These are phyloP conservation scores for Edolisoma coerulescens DNA, from an alignment of 2,113 vertebrate species.

Conservation along the genomic window DNA sequence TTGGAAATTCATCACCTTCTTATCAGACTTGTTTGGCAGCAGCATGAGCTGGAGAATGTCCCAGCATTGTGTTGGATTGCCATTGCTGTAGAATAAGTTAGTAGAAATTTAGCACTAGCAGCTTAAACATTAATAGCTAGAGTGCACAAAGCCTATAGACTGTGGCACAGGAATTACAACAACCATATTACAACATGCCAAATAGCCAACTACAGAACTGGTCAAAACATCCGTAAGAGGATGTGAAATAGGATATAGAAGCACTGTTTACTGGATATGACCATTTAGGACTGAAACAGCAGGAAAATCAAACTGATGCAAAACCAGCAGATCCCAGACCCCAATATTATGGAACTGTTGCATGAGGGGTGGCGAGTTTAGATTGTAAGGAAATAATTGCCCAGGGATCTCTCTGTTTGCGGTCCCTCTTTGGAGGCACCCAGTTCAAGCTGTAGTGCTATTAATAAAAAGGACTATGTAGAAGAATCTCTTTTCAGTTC, in stretches of 20 bases:
- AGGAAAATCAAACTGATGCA: neutral
- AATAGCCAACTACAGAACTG: neutral
- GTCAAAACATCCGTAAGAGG: neutral
- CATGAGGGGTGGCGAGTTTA: neutral
- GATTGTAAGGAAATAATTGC: neutral
- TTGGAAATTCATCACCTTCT: neutral
- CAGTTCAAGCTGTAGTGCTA: neutral
- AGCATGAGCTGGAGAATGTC: neutral
- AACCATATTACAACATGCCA: neutral
- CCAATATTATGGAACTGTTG: neutral
- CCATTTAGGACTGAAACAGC: neutral
- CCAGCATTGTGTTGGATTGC: constrained; percentile 5
- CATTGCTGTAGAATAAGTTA: neutral
- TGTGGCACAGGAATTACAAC: neutral
- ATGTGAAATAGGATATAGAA: neutral
- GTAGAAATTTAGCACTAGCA: neutral
- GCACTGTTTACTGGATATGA: no score
- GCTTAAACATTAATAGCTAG: neutral
- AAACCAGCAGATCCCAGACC: neutral
- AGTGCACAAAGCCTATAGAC: neutral
- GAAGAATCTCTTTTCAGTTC: neutral
- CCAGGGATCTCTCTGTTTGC: neutral
- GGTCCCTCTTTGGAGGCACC: neutral
- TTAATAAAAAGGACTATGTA: neutral
- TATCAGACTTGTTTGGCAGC: neutral